Base-by-base conservation (phyloP, 2,113 vertebrate species). In the Neogale vison region DNA sequence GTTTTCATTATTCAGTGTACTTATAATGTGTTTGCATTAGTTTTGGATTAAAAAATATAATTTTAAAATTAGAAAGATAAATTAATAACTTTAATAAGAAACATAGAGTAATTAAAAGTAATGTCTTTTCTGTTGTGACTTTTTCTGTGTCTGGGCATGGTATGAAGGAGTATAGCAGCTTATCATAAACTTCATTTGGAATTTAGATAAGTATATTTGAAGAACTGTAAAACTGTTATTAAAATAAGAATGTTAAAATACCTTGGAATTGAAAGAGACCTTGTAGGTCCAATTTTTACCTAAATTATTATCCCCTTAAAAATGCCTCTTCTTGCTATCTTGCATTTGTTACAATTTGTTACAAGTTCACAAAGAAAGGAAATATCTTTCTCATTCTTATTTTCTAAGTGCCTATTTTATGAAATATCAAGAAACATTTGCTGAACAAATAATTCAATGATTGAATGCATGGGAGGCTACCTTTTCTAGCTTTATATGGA, bases 1-100 rank as follows among this genome's bases (percentile, higher is more conserved):
- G 24, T 36, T 79, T 84, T 57, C 11, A 45, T 76, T 59, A 34
- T 69, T 36, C 23, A 57, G 6, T 79, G 24, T 59, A 59, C 36
- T 72, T 63, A 26, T 61, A 47, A 59, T 50, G 2, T 84, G 11
- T 50, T 24, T 20, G 1, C 31, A 50, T 72, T 59, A 92, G 9
- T 52, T 71, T 92, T 69, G 24, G 39, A 79, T 21, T 36, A 39
- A 36, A 76, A 91, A 67, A 63, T 26, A 42, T 55, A 47, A 57
- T 26, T 95, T 95, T 69, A 26, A 69, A 85, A 79, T 17, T 86
- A 86, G n/a, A 90, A 5, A n/a, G n/a, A n/a, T n/a, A 90, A 90
- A 79, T 86, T 26, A 14, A 50, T 34, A 47, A 42, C 29, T 77
- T 24, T 26, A 29, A 24, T 80, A 24, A 95, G 29, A 84, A 84